These are phyloP conservation scores for Vanessa tameamea DNA, from an alignment of 1,140 invertebrate genomes.

Conservation along the genomic window DNA sequence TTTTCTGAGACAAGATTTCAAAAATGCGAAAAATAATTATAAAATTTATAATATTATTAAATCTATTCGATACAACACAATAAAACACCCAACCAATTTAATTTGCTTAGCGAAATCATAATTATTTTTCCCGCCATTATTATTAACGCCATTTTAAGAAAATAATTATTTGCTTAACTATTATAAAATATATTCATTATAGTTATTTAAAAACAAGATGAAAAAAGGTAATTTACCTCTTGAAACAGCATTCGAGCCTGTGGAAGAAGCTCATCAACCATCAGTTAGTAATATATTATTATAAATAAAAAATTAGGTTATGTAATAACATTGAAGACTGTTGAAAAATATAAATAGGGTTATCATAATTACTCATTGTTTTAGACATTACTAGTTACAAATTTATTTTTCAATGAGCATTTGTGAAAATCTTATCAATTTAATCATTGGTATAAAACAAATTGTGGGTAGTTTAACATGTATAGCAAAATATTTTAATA, in stretches of 20 bases:
- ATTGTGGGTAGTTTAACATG: not conserved
- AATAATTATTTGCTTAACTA: too few relatives aligned
- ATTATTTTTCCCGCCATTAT: not conserved
- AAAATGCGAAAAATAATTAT: too few relatives aligned
- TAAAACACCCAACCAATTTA: not conserved
- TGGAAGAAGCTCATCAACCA: constrained; percentile 57
- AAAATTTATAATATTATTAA: too few relatives aligned
- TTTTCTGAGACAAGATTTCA: too few relatives aligned
- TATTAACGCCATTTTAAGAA: not conserved
- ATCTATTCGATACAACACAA: too few relatives aligned
- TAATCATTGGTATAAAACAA: not conserved
- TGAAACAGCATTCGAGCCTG: constrained; percentile 54
- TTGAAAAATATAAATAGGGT: too few relatives aligned
- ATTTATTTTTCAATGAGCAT: too few relatives aligned
- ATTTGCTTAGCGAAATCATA: not conserved
- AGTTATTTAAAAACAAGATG: constrained; percentile 37
- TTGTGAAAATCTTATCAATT: not conserved
- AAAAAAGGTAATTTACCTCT: constrained; percentile 53
- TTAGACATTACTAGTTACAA: too few relatives aligned
- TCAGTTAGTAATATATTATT: constrained; percentile 42
- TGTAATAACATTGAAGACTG: too few relatives aligned
- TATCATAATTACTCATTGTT: too few relatives aligned
- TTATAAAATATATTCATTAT: not conserved
- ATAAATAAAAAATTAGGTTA: not conserved
- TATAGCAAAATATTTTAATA: not conserved